phyloP scores from a whole-genome alignment of 2,797 vertebrate species.

The Parambassis ranga region DNA sequence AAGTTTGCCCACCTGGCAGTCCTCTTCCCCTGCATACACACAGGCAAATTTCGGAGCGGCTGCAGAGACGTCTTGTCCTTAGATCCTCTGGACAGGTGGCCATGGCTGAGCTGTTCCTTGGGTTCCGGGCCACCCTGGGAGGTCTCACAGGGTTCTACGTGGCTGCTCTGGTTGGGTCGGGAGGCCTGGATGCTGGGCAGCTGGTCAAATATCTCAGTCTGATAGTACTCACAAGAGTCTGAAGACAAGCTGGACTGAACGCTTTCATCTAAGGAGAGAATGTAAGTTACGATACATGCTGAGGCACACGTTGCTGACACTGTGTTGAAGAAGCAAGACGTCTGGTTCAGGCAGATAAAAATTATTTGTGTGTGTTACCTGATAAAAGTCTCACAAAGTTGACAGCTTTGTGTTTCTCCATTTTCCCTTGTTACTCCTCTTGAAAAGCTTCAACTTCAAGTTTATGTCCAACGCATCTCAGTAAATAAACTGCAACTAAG shows the following conservation, averaged over 20 bases:
- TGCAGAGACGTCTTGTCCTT: slow-evolving; percentile 43
- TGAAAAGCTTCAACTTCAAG: not conserved
- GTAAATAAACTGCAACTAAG: not conserved
- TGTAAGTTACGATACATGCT: not conserved
- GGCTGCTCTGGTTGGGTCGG: slow-evolving; percentile 13
- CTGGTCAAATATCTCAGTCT: slow-evolving; percentile 70
- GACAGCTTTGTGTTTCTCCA: slow-evolving; percentile 30
- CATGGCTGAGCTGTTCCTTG: not conserved
- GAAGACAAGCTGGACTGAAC: slow-evolving; percentile 46
- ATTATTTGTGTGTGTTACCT: slow-evolving; percentile 49
- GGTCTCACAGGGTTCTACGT: not conserved
- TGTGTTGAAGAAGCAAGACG: not conserved
- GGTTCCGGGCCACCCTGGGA: not conserved
- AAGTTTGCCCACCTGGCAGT: slow-evolving; percentile 56
- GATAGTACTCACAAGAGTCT: slow-evolving; percentile 69
- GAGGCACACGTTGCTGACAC: not conserved
- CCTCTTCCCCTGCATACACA: slow-evolving; percentile 75
- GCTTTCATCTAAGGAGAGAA: slow-evolving; percentile 61
- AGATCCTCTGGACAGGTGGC: slow-evolving; percentile 4
- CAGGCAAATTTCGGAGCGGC: slow-evolving; percentile 61
- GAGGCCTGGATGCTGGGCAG: slow-evolving; percentile 69
- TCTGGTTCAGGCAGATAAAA: not conserved
- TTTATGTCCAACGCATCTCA: not conserved
- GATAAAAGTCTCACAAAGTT: slow-evolving; percentile 63
- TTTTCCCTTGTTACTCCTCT: slow-evolving; percentile 32